These are phyloP conservation scores for Nephrotoma flavescens DNA, from an alignment of 2,888 invertebrate species.

Conservation along the genomic window DNA sequence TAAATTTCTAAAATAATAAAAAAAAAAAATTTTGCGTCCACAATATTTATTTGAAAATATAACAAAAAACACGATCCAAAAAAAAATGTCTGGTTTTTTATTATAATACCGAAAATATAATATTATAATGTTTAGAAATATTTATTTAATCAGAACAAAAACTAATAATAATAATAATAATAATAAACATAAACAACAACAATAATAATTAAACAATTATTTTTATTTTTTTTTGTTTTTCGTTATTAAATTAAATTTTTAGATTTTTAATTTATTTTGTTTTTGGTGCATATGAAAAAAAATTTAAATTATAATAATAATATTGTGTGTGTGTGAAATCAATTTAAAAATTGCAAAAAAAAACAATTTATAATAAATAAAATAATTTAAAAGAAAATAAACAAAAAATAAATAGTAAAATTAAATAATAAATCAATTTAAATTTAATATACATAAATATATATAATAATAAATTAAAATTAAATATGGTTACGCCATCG, in stretches of 20 bases:
- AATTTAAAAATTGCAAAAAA: not conserved
- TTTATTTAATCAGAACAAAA: not conserved
- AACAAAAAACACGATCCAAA: not conserved
- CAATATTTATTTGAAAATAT: not conserved
- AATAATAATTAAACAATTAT: not conserved
- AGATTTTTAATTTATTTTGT: not conserved
- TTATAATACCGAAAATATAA: not conserved
- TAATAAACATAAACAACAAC: not conserved
- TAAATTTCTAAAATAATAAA: not conserved
- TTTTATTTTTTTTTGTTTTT: not conserved
- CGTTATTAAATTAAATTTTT: not conserved
- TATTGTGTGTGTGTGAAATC: not conserved
- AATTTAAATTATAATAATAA: not conserved
- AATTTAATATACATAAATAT: conserved; percentile 8
- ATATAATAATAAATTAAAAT: conserved; percentile 5
- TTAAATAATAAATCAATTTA: not conserved
- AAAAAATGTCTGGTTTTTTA: not conserved
- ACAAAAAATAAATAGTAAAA: not conserved
- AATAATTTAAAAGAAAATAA: not conserved
- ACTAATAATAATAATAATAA: not conserved
- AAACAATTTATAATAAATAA: not conserved
- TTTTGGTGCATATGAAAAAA: not conserved
- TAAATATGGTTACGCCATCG: conserved; percentile 10
- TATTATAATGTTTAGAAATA: not conserved
- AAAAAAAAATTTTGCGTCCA: not conserved